Percentiles rank a stretch among this genome's conserved stretches.
These are phyloP conservation scores for Spheniscus mendiculus DNA, from an alignment of 2,113 vertebrate species.

Conservation along the genomic window DNA sequence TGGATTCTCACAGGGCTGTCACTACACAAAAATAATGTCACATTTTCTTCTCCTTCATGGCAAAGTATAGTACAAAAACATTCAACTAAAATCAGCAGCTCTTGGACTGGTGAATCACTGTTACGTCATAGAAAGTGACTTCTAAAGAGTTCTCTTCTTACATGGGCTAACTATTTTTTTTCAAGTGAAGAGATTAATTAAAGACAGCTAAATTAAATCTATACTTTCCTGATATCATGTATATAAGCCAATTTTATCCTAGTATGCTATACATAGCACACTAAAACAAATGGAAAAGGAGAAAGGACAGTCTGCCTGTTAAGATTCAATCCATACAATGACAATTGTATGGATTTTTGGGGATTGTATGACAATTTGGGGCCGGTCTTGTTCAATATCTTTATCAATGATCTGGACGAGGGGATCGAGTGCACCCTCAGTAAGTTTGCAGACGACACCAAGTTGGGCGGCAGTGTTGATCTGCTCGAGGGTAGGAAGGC, in stretches of 20 bases:
- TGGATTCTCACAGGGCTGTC: neutral
- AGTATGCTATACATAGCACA: neutral
- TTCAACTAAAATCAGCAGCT: neutral
- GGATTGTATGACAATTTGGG: no score
- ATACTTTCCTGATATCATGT: neutral
- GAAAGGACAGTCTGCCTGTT: neutral
- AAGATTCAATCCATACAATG: neutral
- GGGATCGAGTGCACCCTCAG: no score
- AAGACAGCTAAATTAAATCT: neutral
- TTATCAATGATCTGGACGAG: no score
- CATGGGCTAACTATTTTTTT: neutral
- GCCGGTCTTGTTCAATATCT: no score
- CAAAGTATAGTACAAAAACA: neutral
- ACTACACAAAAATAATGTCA: neutral
- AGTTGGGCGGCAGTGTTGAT: no score
- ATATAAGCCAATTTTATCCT: neutral
- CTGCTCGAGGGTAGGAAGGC: no score
- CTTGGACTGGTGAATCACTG: neutral
- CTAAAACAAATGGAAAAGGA: neutral
- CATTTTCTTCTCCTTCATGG: neutral
- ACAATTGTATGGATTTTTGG: no score
- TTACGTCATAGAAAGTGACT: neutral
- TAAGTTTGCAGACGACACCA: no score
- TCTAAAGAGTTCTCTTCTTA: neutral
- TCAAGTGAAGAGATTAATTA: neutral